Evolutionary conservation across 2,888 invertebrate genomes (phyloP), one percentile per base, ranked within the genome.

Genomic region (Thera obeliscata): DNA sequence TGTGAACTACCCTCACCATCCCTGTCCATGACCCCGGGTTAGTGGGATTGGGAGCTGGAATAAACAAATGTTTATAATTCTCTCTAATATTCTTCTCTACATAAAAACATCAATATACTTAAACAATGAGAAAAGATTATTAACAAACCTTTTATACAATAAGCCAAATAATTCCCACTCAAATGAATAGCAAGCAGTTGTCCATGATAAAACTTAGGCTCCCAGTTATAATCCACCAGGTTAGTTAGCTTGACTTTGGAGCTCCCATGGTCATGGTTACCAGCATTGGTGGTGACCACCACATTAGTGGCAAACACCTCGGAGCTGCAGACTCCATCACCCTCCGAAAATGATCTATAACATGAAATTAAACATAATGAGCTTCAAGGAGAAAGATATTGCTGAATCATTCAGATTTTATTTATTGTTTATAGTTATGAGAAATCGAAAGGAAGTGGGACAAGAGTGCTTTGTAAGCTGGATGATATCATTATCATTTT

Each of bases 221-320:
- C 98, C 99, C 99, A 99, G 75, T 97, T 97, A 87, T 97, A 98
- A 82, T 98, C 98, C 35, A 98, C 98, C 58, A 98, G 95, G 86
- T 97, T 98, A 81, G 96, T 97, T 56, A 98, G 95, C 84, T 98
- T 98, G 38, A 99, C 97, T 91, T 98, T 97, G 0, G 98, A 98
- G 84, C 97, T 97, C 56, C 97, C 97, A 80, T 96, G 96, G 79
- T 95, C 95, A 80, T 97, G 97, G 72, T 94, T 95, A 9, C 96
- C 97, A 6, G 95, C 93, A 65, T 95, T 96, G 46, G 96, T 96
- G 66, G 95, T 94, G 43, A 98, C 95, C 64, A 95, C 94, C 12
- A 97, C 96, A 81, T 96, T 95, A 50, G 94, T 89, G 57, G 95
- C 92, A 76, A 84, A 91, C 55, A 96, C 89, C 75, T 95, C 94